Evolutionary conservation across 2,113 vertebrate genomes (phyloP), one percentile per base, ranked within the genome.

Genomic region (Corapipo altera): DNA sequence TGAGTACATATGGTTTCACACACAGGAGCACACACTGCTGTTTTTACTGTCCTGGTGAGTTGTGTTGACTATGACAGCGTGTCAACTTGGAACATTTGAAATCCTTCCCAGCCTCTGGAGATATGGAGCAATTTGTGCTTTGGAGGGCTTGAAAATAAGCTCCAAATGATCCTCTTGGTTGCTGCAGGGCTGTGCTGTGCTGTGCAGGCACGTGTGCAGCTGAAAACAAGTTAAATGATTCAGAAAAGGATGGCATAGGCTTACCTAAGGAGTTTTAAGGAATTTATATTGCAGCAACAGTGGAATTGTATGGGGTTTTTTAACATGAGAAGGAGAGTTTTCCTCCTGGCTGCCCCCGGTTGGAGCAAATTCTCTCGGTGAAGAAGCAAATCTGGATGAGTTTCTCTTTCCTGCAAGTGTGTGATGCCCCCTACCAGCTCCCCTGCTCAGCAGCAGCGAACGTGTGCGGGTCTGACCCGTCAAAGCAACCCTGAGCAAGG

Each of bases 381-480:
- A 39, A 55, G 55, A 21, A 51, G 39, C 0, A 2, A 46, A 41
- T 61, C 65, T 65, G 66, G 52, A 8, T 1, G 5, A 12, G 6
- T 85, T 5, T 67, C 26, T 78, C 16, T 77, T 17, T 37, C 67
- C 69, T 57, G 64, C 61, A 12, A 55, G 61, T 9, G 69, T 89
- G 46, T 37, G 39, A 41, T 73, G 85, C 41, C 51, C 54, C 79
- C 87, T 66, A 17, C 49, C 89, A 89, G 71, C 85, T 78, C 44
- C 9, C 51, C 43, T 12, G 64, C 58, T 88, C 89, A 69, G 77
- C 70, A 46, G 48, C 73, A 24, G 33, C 0, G 0, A 48, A 11
- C 0, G 1, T 20, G 79, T 20, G 79, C 12, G 1, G 41, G 9
- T 33, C 81, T 44, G 52, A 43, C 48, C 48, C 0, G 0, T 33